Conservation (phyloP, 2,113 vertebrate genomes). For the Balaeniceps rex region DNA sequence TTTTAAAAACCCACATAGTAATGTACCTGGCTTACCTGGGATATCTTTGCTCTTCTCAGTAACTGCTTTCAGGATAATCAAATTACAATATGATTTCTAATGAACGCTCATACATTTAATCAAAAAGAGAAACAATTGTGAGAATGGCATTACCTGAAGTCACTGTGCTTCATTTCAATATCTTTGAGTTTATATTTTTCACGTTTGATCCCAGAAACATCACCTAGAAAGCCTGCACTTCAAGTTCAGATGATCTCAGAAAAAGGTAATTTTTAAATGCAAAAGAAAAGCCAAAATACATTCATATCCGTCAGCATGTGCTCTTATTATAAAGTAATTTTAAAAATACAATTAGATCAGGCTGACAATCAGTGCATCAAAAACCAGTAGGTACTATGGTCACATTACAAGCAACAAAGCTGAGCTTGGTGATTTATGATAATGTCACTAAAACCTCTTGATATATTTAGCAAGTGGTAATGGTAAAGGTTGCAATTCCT, state of each 20-base stretch:
- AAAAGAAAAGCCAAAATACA: background rate
- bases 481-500: constrained; percentile 64
- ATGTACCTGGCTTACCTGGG: background rate
- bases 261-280: background rate
- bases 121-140: background rate
- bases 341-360: background rate
- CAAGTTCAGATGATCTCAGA: background rate
- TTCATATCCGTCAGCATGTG: background rate
- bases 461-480: constrained; percentile 55
- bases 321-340: background rate
- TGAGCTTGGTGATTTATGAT: constrained; percentile 40
- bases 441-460: constrained; percentile 49
- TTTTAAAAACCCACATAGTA: background rate
- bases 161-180: background rate
- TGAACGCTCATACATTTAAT: background rate
- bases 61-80: background rate
- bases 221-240: background rate
- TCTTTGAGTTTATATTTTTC: background rate
- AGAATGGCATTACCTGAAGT: background rate
- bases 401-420: constrained; percentile 1
- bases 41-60: background rate
- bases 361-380: background rate
- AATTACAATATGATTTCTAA: background rate
- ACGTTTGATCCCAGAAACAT: background rate
- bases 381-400: background rate